Percentiles rank a stretch among this genome's conserved stretches.
phyloP scores from a whole-genome alignment of 2,113 vertebrate genomes.

The Barnardius zonarius region DNA sequence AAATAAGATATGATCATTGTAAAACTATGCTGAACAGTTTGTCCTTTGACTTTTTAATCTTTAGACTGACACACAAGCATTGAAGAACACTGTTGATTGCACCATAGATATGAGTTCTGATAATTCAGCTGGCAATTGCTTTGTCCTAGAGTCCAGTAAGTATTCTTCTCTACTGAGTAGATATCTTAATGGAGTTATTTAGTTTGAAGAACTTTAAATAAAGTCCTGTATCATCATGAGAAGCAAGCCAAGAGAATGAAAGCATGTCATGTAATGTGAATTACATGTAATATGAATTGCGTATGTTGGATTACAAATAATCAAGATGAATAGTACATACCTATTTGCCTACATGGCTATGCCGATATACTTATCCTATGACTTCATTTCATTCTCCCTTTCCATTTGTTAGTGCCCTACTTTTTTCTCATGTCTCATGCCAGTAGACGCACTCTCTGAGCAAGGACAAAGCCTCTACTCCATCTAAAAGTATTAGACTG shows the following conservation, averaged over 20 bases:
- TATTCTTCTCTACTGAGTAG: not conserved
- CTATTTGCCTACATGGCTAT: not conserved
- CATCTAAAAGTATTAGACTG: not conserved
- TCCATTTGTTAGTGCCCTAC: not conserved
- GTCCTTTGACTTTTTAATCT: constrained; percentile 38
- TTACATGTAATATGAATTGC: not conserved
- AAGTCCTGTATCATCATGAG: not conserved
- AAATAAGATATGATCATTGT: not conserved
- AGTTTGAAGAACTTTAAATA: not conserved
- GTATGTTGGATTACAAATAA: not conserved
- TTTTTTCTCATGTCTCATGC: not conserved
- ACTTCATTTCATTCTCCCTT: not conserved
- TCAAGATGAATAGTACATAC: not conserved
- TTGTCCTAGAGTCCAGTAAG: not conserved
- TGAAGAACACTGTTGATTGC: not conserved
- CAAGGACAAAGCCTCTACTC: not conserved
- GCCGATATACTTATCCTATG: not conserved
- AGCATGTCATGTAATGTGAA: not conserved
- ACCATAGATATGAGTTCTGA: not conserved
- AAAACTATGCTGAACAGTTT: not conserved
- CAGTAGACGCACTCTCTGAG: not conserved
- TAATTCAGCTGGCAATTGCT: not conserved
- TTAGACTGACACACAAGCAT: not conserved
- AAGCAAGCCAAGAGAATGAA: not conserved
- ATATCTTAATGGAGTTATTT: not conserved